A percentile compares a stretch with the other conserved stretches of the same genome.
Evolutionary conservation across 2,888 invertebrate genomes (phyloP).

Genomic region (Agonopterix arenella): DNA sequence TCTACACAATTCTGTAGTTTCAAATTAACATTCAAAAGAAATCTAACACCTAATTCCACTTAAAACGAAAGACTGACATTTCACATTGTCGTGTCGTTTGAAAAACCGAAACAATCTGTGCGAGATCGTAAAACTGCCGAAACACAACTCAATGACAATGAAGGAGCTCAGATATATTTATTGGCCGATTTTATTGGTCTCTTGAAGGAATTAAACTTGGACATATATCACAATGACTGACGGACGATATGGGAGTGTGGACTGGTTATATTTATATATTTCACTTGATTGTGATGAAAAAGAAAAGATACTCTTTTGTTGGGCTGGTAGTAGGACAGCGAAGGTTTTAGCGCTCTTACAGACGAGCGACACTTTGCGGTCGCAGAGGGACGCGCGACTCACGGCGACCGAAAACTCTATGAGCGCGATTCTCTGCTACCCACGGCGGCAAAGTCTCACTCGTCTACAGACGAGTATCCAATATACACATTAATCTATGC

Average conservation of each 20-base stretch:
- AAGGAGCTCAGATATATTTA: conserved; percentile 39
- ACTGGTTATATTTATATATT: neutral
- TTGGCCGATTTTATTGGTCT: conserved; percentile 46
- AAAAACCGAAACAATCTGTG: conserved; percentile 25
- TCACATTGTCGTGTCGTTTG: conserved; percentile 10
- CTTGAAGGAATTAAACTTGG: conserved; percentile 47
- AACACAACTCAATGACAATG: conserved; percentile 44
- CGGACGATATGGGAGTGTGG: conserved; percentile 17
- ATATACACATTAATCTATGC: no score
- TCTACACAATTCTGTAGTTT: conserved; percentile 5
- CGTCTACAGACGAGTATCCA: no score
- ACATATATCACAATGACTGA: conserved; percentile 49
- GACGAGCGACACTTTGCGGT: no score
- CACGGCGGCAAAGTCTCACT: no score
- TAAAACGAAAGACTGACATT: conserved; percentile 13
- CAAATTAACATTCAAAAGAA: conserved; percentile 3
- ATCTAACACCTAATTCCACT: conserved; percentile 1
- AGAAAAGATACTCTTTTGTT: no score
- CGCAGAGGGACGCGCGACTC: no score
- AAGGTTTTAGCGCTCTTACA: no score
- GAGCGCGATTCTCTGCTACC: no score
- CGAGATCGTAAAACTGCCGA: conserved; percentile 42
- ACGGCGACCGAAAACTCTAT: no score
- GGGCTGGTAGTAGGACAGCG: no score
- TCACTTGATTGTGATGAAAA: no score